These are phyloP conservation scores for Rhinella marina DNA, from an alignment of 2,797 vertebrate genomes.

Conservation along the genomic window DNA sequence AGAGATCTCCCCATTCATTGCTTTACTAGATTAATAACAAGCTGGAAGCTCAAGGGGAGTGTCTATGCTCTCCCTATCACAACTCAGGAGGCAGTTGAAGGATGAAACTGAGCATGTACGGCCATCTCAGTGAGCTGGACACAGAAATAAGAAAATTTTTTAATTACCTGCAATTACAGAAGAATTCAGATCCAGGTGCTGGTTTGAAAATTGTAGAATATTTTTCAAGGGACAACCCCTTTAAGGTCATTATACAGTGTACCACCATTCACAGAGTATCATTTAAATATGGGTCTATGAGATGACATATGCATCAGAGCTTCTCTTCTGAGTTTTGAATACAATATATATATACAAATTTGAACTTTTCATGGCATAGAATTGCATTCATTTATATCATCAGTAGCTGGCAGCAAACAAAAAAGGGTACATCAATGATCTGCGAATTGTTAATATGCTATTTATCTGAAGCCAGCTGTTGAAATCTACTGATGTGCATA, in stretches of 20 bases:
- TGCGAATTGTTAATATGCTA: slow-evolving; percentile 23
- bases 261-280: background rate
- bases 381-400: slow-evolving; percentile 18
- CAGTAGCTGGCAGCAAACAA: slow-evolving; percentile 21
- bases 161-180: too few species aligned
- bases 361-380: slow-evolving; percentile 17
- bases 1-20: too few species aligned
- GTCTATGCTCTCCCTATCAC: too few species aligned
- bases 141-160: too few species aligned
- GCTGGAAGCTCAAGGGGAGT: too few species aligned
- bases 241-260: background rate
- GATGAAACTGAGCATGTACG: too few species aligned
- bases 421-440: background rate
- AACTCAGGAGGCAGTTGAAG: too few species aligned
- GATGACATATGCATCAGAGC: background rate
- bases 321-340: background rate
- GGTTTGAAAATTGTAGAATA: too few species aligned
- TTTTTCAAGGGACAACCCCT: too few species aligned
- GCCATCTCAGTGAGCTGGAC: too few species aligned
- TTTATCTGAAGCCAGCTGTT: slow-evolving; percentile 32
- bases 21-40: too few species aligned
- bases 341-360: slow-evolving; percentile 3
- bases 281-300: background rate
- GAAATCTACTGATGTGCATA: slow-evolving; percentile 27
- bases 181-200: too few species aligned